Evolutionary conservation across 2,888 invertebrate species (phyloP), one percentile per base, ranked within the genome.

Genomic region (Tupiocoris notatus): DNA sequence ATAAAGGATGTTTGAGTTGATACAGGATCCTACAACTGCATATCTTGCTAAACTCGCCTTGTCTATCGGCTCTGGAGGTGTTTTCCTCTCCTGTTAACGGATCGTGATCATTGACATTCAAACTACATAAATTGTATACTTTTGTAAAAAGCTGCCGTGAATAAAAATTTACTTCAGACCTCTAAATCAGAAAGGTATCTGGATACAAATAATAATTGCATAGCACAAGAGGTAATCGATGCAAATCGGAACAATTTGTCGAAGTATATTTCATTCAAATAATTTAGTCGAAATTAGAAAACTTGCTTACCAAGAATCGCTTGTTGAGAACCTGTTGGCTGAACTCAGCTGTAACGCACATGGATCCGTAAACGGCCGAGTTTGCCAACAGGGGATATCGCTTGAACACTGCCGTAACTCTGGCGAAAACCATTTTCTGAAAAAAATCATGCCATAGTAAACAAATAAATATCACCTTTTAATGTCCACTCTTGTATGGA

Each of bases 291-390:
- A 68, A 23, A 57, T 58, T 39, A 21, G 68, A 16, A n/a, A n/a
- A n/a, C n/a, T n/a, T 25, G 83, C 86, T 87, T 85, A 93, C 93
- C 86, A 89, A 82, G 78, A 89, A 84, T 82, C 88, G 88, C 82
- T 88, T 91, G 73, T 88, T 89, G 78, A 91, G 85, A 7, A 89
- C 88, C 84, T 94, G 94, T 83, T 93, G 94, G 0, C 92, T 90
- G 76, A 91, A 87, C 83, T 94, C 94, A 0, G 94, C 94, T 2
- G 90, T 90, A 0, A 90, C 88, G 83, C 92, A 94, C 81, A 94
- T 88, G 0, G 88, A 86, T 2, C 92, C 94, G 83, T 93, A 94
- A 54, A 92, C 88, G 1, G 88, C 83, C 1, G 87, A 86, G 81
- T 89, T 89, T 17, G 86, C 83, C 54, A 86, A 70, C 22, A 86